Evolutionary conservation across 1,140 invertebrate species (phyloP).

Genomic region (Eumaeus atala): DNA sequence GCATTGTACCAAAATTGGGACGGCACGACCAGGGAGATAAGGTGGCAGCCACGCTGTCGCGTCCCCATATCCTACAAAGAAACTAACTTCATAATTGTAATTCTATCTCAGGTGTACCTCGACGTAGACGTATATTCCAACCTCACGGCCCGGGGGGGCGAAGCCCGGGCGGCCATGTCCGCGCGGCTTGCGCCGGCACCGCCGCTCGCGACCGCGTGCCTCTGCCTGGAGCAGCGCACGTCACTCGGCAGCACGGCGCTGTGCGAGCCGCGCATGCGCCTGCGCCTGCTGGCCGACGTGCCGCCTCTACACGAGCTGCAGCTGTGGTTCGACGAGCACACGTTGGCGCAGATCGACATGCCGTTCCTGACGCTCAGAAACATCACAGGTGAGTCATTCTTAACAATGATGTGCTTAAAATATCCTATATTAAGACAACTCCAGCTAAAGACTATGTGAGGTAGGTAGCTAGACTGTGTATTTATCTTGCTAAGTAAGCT

Average conservation of each 20-base stretch:
- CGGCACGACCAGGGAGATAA: too few relatives aligned
- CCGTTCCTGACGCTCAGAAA: constrained; percentile 87
- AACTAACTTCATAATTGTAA: too few relatives aligned
- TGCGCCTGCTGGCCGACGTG: constrained; percentile 30
- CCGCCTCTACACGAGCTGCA: constrained; percentile 43
- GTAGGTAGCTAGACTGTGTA: too few relatives aligned
- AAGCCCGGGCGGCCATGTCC: constrained; percentile 19
- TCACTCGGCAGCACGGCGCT: constrained; percentile 4
- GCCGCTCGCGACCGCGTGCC: constrained; percentile 21
- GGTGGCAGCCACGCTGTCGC: too few relatives aligned
- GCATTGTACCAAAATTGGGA: too few relatives aligned
- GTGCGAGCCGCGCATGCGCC: constrained; percentile 17
- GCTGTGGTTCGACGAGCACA: constrained; percentile 88
- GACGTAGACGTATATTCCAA: constrained; percentile 27
- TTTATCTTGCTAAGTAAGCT: too few relatives aligned
- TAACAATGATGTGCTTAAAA: too few relatives aligned
- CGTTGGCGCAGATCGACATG: constrained; percentile 82
- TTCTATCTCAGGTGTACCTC: constrained; percentile 30
- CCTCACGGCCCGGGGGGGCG: constrained; percentile 25
- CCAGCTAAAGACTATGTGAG: too few relatives aligned
- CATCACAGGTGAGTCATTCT: constrained; percentile 82
- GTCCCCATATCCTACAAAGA: too few relatives aligned
- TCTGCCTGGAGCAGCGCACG: constrained; percentile 19
- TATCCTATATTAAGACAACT: too few relatives aligned
- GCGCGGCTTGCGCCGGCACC: constrained; percentile 23